Conservation (phyloP, 2,888 invertebrate species). For the Theodoxus fluviatilis region DNA sequence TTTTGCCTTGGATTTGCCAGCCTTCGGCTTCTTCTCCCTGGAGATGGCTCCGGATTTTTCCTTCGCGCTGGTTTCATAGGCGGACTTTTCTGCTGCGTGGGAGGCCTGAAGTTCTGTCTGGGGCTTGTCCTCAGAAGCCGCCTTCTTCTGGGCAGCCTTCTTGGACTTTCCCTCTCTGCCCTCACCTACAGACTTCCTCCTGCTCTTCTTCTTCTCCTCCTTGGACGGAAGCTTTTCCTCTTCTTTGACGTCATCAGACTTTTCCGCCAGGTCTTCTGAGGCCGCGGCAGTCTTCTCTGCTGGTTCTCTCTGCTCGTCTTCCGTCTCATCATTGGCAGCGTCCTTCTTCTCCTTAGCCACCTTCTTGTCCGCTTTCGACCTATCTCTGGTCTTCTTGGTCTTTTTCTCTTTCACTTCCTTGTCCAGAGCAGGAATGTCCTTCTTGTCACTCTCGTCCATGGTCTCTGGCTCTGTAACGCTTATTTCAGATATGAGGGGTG, state of each 20-base stretch:
- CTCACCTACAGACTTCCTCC: constrained; percentile 21
- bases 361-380: constrained; percentile 30
- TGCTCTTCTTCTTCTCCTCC: constrained; percentile 22
- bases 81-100: no score
- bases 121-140: constrained; percentile 32
- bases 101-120: no score
- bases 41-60: no score
- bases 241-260: constrained; percentile 20
- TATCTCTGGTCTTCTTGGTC: constrained; percentile 34
- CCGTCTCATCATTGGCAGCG: constrained; percentile 19
- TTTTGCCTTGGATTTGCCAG: no score
- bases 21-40: no score
- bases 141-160: constrained; percentile 32
- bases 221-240: constrained; percentile 20
- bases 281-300: constrained; percentile 3
- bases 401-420: constrained; percentile 33
- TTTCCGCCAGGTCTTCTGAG: constrained; percentile 9
- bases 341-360: constrained; percentile 32
- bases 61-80: no score
- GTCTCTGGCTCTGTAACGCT: constrained; percentile 34
- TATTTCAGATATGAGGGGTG: constrained; percentile 23
- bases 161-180: constrained; percentile 31
- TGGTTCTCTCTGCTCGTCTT: constrained; percentile 14
- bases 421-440: constrained; percentile 23
- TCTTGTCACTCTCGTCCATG: constrained; percentile 35